A percentile compares a stretch with the other conserved stretches of the same genome.
These are phyloP conservation scores for Nesoenas mayeri DNA, from an alignment of 2,113 vertebrate species.

Conservation along the genomic window DNA sequence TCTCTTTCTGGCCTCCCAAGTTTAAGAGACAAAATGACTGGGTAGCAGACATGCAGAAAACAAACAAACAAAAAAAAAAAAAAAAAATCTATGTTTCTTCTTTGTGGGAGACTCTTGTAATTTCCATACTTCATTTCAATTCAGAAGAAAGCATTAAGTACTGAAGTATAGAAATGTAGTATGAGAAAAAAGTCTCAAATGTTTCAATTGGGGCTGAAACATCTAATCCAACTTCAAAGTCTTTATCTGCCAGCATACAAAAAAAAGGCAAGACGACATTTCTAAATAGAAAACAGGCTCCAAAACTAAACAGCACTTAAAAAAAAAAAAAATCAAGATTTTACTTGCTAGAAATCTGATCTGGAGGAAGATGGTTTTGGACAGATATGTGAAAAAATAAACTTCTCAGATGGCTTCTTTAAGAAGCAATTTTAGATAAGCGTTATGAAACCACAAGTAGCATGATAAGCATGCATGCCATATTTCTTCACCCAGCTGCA, in stretches of 20 bases:
- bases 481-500: constrained; percentile 65
- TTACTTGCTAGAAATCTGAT: constrained; percentile 13
- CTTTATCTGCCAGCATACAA: neutral
- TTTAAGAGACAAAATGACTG: neutral
- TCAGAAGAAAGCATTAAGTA: neutral
- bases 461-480: constrained; percentile 70
- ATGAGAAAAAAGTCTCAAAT: neutral
- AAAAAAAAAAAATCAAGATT: neutral
- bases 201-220: neutral
- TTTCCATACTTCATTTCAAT: neutral
- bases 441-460: constrained; percentile 68
- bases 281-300: neutral
- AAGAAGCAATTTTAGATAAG: constrained; percentile 68
- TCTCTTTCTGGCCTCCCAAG: neutral
- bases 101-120: neutral
- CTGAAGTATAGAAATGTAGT: neutral
- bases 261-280: neutral
- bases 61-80: too few relatives aligned
- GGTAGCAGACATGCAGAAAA: neutral
- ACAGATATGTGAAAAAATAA: constrained; percentile 25
- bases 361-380: neutral
- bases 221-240: neutral
- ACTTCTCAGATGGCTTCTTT: constrained; percentile 28
- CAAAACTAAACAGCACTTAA: neutral
- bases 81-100: neutral